Evolutionary conservation across 2,797 vertebrate genomes (phyloP).

Genomic region (Poecilia picta): DNA sequence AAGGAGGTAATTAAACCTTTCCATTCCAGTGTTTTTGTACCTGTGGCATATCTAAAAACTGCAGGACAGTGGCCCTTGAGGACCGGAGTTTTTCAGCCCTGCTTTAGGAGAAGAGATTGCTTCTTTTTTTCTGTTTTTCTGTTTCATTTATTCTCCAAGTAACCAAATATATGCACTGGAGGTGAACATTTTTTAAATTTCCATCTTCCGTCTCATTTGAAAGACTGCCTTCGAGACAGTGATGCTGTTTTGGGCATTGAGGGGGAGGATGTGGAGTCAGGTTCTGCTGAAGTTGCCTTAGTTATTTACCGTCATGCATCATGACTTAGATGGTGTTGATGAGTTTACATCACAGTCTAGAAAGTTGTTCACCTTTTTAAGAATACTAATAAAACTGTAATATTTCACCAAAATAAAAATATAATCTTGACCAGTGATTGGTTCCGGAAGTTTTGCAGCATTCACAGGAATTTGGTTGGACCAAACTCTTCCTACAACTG

Average conservation of each 20-base stretch:
- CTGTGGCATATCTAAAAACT: no score
- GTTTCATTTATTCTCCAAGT: conserved; percentile 41
- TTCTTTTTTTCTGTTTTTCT: conserved; percentile 10
- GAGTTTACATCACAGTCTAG: conserved; percentile 38
- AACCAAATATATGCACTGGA: conserved; percentile 13
- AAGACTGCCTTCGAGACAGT: conserved; percentile 13
- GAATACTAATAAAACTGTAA: not conserved
- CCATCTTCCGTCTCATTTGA: conserved; percentile 10
- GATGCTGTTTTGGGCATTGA: not conserved
- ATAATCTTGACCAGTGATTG: not conserved
- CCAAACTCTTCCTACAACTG: not conserved
- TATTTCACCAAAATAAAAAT: not conserved
- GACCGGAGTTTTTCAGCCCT: no score
- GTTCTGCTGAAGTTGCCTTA: conserved; percentile 65
- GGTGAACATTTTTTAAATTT: not conserved
- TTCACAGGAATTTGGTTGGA: not conserved
- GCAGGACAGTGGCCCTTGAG: no score
- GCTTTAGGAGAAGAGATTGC: not conserved
- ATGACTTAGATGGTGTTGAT: not conserved
- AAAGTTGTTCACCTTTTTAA: not conserved
- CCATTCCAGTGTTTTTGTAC: no score
- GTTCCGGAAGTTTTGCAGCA: not conserved
- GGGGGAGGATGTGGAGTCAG: not conserved
- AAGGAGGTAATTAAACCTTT: no score
- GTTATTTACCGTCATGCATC: conserved; percentile 31